Percentiles rank a stretch among this genome's conserved stretches.
phyloP scores from a whole-genome alignment of 2,888 invertebrate species.

The Scaptomyza polygonia region DNA sequence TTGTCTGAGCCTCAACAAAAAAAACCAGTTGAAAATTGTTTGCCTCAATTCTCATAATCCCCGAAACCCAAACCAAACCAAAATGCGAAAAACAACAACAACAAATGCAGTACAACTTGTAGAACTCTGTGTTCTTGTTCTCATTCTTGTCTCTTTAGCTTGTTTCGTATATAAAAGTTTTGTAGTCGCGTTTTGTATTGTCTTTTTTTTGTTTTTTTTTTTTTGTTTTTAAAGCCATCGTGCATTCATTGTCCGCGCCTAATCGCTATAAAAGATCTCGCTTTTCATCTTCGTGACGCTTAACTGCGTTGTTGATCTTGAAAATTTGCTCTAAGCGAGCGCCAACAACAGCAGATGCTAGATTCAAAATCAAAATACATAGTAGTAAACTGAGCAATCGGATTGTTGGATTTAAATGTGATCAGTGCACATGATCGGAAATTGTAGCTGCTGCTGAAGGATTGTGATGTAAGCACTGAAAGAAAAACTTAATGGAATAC shows the following conservation, averaged over 20 bases:
- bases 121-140: conserved; percentile 72
- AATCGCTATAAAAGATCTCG: conserved; percentile 75
- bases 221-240: conserved; percentile 64
- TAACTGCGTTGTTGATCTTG: conserved; percentile 77
- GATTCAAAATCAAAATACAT: conserved; percentile 51
- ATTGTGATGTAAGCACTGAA: conserved; percentile 35
- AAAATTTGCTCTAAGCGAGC: conserved; percentile 61
- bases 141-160: conserved; percentile 69
- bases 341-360: conserved; percentile 27
- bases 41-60: conserved; percentile 75
- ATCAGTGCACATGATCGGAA: conserved; percentile 51
- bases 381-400: conserved; percentile 55
- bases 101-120: conserved; percentile 45
- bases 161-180: conserved; percentile 53
- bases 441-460: conserved; percentile 49
- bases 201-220: conserved; percentile 37
- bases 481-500: conserved; percentile 9
- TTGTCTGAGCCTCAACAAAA: conserved; percentile 57
- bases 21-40: conserved; percentile 68
- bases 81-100: conserved; percentile 24
- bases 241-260: conserved; percentile 75
- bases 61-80: conserved; percentile 23
- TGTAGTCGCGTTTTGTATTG: conserved; percentile 41
- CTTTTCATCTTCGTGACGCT: conserved; percentile 79
- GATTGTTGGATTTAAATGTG: conserved; percentile 48